Evolutionary conservation across 2,888 invertebrate species (phyloP), one percentile per base, ranked within the genome.

Genomic region (Calliopum simillimum): DNA sequence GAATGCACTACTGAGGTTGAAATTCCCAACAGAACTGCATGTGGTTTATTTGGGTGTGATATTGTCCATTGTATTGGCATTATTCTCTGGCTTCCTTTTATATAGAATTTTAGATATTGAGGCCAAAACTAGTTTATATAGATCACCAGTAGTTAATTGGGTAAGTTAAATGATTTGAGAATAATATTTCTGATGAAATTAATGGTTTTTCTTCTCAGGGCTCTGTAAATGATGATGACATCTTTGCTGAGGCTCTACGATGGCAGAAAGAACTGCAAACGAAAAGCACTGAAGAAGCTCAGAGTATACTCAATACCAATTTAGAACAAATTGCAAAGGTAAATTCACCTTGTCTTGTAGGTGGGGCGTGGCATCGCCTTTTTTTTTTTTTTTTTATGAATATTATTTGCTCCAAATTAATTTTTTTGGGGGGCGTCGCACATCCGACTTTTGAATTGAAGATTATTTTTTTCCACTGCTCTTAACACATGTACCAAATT

Each of bases 271-370:
- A 91, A 74, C 85, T 93, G 78, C 93, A 93, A 88, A 89, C 91
- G 59, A 91, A 91, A 74, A 92, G 93, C 68, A 91, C 92, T 5
- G 88, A 88, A 76, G 92, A 93, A 79, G 89, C 93, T 76, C 91
- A 93, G 85, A 90, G 90, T 76, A 92, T 92, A 87, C 89, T 95
- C 73, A 90, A 91, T 80, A 90, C 91, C 75, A 94, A 94, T 88
- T 88, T 94, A 77, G 89, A 94, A 85, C 91, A 94, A 86, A 92
- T 95, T 79, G 91, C 93, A 73, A 94, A 93, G 91, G 94, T 93
- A 85, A 82, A 80, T 69, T n/a, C 14, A 53, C 6, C 2, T 16
- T 14, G n/a, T 61, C 14, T 8, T 33, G 14, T 25, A 23, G 4
- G 13, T 8, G 13, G 19, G 19, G 23, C 41, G 23, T 11, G 16